phyloP scores from a whole-genome alignment of 2,113 vertebrate species.

The Leucoraja erinaceus region DNA sequence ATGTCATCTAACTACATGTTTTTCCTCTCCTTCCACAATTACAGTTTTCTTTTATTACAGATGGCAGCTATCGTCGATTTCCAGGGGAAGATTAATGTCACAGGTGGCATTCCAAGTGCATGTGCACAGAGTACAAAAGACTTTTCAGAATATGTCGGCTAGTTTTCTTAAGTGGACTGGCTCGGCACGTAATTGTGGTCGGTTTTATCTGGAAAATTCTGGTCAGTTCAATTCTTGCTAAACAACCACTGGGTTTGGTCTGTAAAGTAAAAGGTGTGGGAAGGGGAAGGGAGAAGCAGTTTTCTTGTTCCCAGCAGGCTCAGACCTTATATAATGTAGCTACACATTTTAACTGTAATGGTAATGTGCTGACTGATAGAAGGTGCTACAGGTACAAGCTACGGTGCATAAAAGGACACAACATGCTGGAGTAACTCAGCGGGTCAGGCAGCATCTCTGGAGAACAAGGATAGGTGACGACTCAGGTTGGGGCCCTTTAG shows the following conservation, averaged over 20 bases:
- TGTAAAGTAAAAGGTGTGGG: not conserved
- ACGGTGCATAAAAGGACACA: not conserved
- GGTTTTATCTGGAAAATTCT: not conserved
- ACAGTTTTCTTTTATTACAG: conserved; percentile 22
- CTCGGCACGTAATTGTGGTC: not conserved
- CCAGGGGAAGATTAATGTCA: conserved; percentile 32
- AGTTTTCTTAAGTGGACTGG: conserved; percentile 6
- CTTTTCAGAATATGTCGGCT: not conserved
- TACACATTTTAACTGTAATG: not conserved
- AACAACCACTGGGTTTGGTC: not conserved
- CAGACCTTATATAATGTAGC: not conserved
- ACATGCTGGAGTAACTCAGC: too few relatives aligned
- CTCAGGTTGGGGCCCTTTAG: too few relatives aligned
- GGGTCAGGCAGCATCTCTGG: too few relatives aligned
- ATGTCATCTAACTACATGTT: conserved; percentile 33
- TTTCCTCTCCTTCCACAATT: conserved; percentile 18
- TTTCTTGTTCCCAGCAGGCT: not conserved
- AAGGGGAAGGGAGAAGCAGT: not conserved
- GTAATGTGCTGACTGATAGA: not conserved
- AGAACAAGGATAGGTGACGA: too few relatives aligned
- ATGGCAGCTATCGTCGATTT: conserved; percentile 7
- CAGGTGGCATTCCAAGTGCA: conserved; percentile 28
- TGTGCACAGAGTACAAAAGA: conserved; percentile 20
- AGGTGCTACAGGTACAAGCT: not conserved
- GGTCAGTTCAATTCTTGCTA: not conserved